phyloP scores from a whole-genome alignment of 2,113 vertebrate genomes.

The Prochilodus magdalenae region DNA sequence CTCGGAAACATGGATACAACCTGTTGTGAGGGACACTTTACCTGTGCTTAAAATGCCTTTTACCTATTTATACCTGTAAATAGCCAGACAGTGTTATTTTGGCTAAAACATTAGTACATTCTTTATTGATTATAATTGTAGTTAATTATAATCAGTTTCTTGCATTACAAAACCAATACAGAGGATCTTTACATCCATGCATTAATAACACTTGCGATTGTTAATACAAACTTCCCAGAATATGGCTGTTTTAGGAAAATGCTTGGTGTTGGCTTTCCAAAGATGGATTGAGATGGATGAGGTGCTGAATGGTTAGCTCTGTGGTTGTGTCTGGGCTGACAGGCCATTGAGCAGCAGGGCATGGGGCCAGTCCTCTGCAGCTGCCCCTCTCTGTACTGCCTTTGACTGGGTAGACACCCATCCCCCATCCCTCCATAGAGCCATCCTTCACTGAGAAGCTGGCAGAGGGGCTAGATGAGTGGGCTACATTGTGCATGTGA shows the following conservation, averaged over 20 bases:
- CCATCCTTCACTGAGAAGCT: slow-evolving; percentile 55
- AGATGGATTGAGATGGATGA: slow-evolving; percentile 41
- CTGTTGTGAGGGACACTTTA: no score
- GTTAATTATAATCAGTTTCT: no score
- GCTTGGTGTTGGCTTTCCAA: slow-evolving; percentile 23
- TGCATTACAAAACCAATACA: no score
- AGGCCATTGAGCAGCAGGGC: slow-evolving; percentile 68
- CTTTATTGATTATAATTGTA: no score
- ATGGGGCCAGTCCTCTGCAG: slow-evolving; percentile 73
- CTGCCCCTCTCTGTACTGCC: slow-evolving; percentile 75
- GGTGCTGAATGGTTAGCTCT: slow-evolving; percentile 46
- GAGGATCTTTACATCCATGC: no score
- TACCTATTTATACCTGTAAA: no score
- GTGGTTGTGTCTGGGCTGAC: slow-evolving; percentile 71
- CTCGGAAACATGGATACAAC: no score
- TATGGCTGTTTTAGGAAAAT: slow-evolving; percentile 32
- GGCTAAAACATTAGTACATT: no score
- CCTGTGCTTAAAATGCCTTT: no score
- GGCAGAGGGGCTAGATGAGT: slow-evolving; percentile 39
- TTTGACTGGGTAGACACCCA: slow-evolving; percentile 69
- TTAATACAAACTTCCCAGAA: background rate
- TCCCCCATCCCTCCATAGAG: slow-evolving; percentile 60
- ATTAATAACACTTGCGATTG: background rate
- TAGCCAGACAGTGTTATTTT: no score
- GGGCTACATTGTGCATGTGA: slow-evolving; percentile 47